Evolutionary conservation across 2,113 vertebrate genomes (phyloP), one percentile per base, ranked within the genome.

Genomic region (Barbus barbus): DNA sequence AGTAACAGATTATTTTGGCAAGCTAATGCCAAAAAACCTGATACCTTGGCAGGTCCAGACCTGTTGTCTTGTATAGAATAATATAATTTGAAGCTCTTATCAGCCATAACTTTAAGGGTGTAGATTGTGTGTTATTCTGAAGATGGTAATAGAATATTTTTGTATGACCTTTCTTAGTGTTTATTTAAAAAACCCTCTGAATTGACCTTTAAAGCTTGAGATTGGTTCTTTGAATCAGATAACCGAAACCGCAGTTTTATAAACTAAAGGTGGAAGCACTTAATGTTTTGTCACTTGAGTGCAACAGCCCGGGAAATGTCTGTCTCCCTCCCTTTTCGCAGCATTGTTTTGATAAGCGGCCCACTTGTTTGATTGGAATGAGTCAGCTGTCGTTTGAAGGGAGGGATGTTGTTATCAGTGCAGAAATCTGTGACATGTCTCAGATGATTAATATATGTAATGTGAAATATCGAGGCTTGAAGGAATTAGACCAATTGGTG

Each of bases 381-480:
- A 88, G 73, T 84, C 83, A 61, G 76, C 41, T 82, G 79, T 84
- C 73, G 83, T 84, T 89, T 81, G 86, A 90, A 90, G 84, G 85
- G 73, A 82, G 83, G 65, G 88, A 90, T 90, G 89, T 75, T 75
- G 73, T 94, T 94, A 94, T 95, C 94, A 83, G 81, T 56, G 87
- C 72, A 79, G 91, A 90, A 90, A 92, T 94, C 92, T 89, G 83
- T 91, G 91, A 92, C 90, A 90, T 85, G 86, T 89, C 90, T 91
- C 89, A 88, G 89, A 91, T 93, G 91, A 93, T 93, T 91, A 93
- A 93, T 92, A 91, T 85, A 82, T 89, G 83, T 86, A 89, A 86
- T 88, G 85, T 92, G 90, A 94, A 92, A 91, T 93, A 93, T 91
- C 88, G 89, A 89, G 87, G 85, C 91, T 90, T 85, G 90, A 92